Percentiles rank a stretch among this genome's conserved stretches.
phyloP scores from a whole-genome alignment of 2,888 invertebrate species.

The Dasypolia templi region DNA sequence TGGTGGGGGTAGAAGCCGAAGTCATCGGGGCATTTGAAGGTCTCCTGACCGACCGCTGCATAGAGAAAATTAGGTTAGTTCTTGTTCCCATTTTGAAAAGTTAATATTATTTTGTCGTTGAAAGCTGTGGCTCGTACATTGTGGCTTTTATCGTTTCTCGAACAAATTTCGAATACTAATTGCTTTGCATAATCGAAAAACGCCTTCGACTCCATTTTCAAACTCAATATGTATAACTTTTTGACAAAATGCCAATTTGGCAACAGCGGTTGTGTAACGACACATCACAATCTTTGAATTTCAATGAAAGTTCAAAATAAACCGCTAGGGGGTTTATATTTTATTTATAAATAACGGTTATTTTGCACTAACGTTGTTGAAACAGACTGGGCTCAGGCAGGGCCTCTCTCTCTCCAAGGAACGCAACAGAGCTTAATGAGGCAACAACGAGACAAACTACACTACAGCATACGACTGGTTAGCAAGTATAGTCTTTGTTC shows the following conservation, averaged over 20 bases:
- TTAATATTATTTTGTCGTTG: neutral
- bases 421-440: conserved; percentile 76
- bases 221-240: conserved; percentile 43
- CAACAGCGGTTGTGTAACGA: conserved; percentile 73
- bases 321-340: conserved; percentile 78
- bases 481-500: conserved; percentile 68
- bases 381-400: conserved; percentile 79
- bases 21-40: conserved; percentile 98
- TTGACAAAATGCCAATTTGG: conserved; percentile 75
- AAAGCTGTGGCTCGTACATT: conserved; percentile 11
- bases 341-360: conserved; percentile 79
- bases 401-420: conserved; percentile 85
- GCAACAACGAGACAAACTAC: conserved; percentile 42
- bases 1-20: conserved; percentile 98
- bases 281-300: conserved; percentile 79
- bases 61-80: conserved; percentile 68
- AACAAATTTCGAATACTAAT: conserved; percentile 42
- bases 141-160: conserved; percentile 13
- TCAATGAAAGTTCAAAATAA: conserved; percentile 85
- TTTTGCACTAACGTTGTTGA: conserved; percentile 77
- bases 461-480: conserved; percentile 27
- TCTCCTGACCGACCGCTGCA: conserved; percentile 94
- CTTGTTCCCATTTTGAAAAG: neutral
- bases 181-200: conserved; percentile 26
- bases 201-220: conserved; percentile 44